phyloP scores from a whole-genome alignment of 2,888 invertebrate species.

The Epinotia ramella region DNA sequence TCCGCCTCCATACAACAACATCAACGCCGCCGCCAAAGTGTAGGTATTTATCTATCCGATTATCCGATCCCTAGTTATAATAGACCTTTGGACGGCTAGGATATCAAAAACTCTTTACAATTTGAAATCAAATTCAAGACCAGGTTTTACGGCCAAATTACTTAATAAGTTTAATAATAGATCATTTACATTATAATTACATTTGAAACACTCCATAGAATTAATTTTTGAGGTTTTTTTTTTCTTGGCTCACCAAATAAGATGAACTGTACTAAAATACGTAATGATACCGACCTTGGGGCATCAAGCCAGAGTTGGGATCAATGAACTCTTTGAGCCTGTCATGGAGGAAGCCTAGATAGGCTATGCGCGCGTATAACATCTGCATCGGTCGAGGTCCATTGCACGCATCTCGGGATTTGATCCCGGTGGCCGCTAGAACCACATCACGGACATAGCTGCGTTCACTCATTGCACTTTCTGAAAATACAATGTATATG shows the following conservation, averaged over 20 bases:
- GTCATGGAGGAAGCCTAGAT: slow-evolving; percentile 94
- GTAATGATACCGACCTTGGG: slow-evolving; percentile 82
- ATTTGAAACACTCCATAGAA: too few relatives aligned
- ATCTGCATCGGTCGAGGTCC: slow-evolving; percentile 83
- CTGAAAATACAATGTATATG: slow-evolving; percentile 48
- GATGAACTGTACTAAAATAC: not conserved
- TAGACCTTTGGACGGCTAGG: too few relatives aligned
- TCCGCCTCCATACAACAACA: too few relatives aligned
- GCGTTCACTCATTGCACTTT: slow-evolving; percentile 60
- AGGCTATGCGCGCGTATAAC: slow-evolving; percentile 91
- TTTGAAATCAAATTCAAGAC: too few relatives aligned
- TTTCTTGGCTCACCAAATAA: not conserved
- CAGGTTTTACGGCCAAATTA: too few relatives aligned
- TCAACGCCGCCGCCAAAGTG: too few relatives aligned
- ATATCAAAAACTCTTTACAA: too few relatives aligned
- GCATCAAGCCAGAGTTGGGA: slow-evolving; percentile 87
- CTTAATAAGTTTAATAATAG: too few relatives aligned
- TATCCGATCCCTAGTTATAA: too few relatives aligned
- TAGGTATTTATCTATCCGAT: too few relatives aligned
- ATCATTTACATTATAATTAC: too few relatives aligned
- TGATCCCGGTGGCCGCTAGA: slow-evolving; percentile 95
- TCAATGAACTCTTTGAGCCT: slow-evolving; percentile 92
- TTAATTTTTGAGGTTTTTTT: too few relatives aligned
- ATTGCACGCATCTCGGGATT: slow-evolving; percentile 87
- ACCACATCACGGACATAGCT: slow-evolving; percentile 90